Conservation (phyloP, 1,140 invertebrate species). For the Aphaenogaster rudis region DNA sequence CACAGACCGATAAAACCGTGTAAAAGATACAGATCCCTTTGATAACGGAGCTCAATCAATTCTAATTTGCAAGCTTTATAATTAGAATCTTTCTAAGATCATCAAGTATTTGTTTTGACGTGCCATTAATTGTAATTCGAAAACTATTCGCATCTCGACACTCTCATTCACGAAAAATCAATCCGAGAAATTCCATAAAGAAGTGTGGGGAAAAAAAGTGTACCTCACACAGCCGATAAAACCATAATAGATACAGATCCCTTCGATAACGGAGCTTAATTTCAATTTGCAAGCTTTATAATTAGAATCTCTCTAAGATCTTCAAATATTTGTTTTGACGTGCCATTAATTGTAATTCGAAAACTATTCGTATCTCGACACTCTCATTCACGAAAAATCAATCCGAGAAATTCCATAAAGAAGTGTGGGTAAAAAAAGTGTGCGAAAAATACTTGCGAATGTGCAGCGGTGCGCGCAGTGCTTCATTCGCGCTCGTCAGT, state of each 20-base stretch:
- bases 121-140: not conserved
- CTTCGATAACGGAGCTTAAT: too few species aligned
- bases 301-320: not conserved
- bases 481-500: constrained; percentile 4
- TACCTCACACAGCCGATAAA: too few species aligned
- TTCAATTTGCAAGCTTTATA: not conserved
- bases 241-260: too few species aligned
- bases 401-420: not conserved
- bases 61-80: not conserved
- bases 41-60: not conserved
- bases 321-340: not conserved
- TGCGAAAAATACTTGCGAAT: not conserved
- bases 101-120: not conserved
- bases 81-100: not conserved
- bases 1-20: not conserved
- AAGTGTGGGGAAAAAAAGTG: not conserved
- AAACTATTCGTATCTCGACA: not conserved
- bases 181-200: not conserved
- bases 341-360: not conserved
- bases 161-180: not conserved
- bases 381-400: not conserved
- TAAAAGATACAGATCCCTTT: not conserved
- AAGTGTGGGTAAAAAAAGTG: not conserved
- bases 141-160: not conserved
- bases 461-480: not conserved